A percentile compares a stretch with the other conserved stretches of the same genome.
Evolutionary conservation across 2,113 vertebrate species (phyloP).

Genomic region (Mirza zaza): DNA sequence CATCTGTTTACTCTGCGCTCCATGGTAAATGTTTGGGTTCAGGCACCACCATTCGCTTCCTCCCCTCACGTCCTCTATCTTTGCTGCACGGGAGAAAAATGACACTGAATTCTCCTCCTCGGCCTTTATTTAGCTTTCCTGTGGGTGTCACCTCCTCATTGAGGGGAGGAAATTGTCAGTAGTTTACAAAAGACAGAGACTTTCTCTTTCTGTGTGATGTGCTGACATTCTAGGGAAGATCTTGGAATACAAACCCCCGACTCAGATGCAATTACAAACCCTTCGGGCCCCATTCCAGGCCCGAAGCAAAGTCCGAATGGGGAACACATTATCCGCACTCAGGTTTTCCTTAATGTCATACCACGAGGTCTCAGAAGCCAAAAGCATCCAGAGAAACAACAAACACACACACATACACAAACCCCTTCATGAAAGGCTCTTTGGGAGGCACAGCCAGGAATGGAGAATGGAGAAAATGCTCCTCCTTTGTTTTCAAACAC

Average conservation of each 20-base stretch:
- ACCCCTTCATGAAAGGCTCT: neutral
- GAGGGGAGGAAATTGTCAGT: constrained; percentile 23
- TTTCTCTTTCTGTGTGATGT: constrained; percentile 45
- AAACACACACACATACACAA: neutral
- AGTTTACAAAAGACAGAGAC: constrained; percentile 67
- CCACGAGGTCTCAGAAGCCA: neutral
- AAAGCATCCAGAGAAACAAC: neutral
- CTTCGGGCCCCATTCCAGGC: neutral
- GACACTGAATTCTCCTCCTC: constrained; percentile 49
- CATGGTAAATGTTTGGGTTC: constrained; percentile 69
- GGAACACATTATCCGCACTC: neutral
- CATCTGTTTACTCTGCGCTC: constrained; percentile 78
- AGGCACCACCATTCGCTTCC: constrained; percentile 50
- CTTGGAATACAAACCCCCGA: constrained; percentile 31
- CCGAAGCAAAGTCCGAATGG: constrained; percentile 32
- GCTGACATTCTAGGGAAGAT: constrained; percentile 15
- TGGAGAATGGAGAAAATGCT: neutral
- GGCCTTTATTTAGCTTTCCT: constrained; percentile 75
- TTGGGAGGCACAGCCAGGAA: neutral
- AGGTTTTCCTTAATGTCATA: neutral
- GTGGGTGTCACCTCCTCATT: constrained; percentile 66
- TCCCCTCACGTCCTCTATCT: constrained; percentile 28
- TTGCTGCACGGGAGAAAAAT: constrained; percentile 4
- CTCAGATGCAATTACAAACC: constrained; percentile 40
- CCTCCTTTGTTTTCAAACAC: constrained; percentile 51